Percentiles rank a stretch among this genome's conserved stretches.
These are phyloP conservation scores for Catostylus mosaicus DNA, from an alignment of 30 jellyfish, hydroid and myxozoan genomes.

Conservation along the genomic window DNA sequence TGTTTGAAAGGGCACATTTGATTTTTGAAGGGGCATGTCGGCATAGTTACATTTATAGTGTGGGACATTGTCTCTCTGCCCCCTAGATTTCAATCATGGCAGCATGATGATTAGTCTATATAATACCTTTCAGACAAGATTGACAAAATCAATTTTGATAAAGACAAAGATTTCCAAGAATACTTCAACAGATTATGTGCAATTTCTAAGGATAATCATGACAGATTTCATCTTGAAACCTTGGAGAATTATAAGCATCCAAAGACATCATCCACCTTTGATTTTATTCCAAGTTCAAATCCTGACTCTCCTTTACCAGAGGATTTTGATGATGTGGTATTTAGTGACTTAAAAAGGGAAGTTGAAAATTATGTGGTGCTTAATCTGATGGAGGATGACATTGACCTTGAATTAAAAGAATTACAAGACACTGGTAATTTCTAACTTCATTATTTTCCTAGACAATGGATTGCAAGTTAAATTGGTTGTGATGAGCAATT, in stretches of 20 bases:
- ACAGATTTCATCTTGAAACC: neutral
- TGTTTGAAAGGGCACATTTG: no score
- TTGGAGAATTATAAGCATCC: neutral
- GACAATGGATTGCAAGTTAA: no score
- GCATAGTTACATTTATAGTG: no score
- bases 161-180: neutral
- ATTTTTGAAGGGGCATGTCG: no score
- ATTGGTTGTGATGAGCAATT: no score
- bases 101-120: no score
- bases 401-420: neutral
- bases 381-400: slow-evolving; percentile 19
- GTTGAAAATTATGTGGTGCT: slow-evolving; percentile 1
- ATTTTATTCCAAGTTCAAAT: slow-evolving; percentile 58
- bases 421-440: neutral
- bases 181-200: neutral
- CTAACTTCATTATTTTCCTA: no score
- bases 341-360: slow-evolving; percentile 8
- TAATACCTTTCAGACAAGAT: neutral
- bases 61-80: no score
- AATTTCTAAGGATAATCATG: neutral
- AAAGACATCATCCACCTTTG: neutral
- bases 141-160: neutral
- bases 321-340: slow-evolving; percentile 3
- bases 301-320: slow-evolving; percentile 70
- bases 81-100: no score